These are phyloP conservation scores for Heliopora coerulea DNA, from an alignment of 92 coral and sea anemone species.

Conservation along the genomic window DNA sequence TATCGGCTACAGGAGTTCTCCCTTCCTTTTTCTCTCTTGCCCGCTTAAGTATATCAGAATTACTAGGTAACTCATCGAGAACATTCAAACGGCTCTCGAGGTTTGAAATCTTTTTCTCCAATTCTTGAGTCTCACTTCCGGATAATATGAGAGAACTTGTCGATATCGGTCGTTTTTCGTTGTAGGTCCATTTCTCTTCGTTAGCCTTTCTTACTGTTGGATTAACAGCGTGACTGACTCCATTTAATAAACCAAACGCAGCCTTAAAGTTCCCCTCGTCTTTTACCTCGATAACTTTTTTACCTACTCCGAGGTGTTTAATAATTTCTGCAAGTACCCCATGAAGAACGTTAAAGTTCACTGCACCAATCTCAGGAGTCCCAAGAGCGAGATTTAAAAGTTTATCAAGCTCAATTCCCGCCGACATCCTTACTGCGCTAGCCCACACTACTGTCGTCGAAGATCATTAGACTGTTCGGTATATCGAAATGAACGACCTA, in stretches of 20 bases:
- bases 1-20: constrained; percentile 72
- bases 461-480: constrained; percentile 5
- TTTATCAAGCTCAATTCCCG: constrained; percentile 75
- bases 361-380: constrained; percentile 92
- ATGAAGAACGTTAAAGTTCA: constrained; percentile 90
- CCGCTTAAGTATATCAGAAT: constrained; percentile 77
- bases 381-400: constrained; percentile 83
- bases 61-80: constrained; percentile 87
- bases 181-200: constrained; percentile 38
- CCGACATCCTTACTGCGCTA: constrained; percentile 50
- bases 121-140: constrained; percentile 44
- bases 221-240: constrained; percentile 19
- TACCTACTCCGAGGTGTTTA: constrained; percentile 80
- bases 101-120: constrained; percentile 71
- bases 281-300: constrained; percentile 67
- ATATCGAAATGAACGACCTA: not conserved
- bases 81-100: constrained; percentile 73
- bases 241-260: constrained; percentile 66
- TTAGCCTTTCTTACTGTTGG: constrained; percentile 34
- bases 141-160: not conserved
- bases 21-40: constrained; percentile 71
- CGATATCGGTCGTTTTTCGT: constrained; percentile 2
- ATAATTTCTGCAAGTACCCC: constrained; percentile 88
- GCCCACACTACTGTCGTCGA: not conserved
- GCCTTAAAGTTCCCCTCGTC: constrained; percentile 73